Conservation (phyloP, 2,888 invertebrate species). For the Pseudococcus viburni region DNA sequence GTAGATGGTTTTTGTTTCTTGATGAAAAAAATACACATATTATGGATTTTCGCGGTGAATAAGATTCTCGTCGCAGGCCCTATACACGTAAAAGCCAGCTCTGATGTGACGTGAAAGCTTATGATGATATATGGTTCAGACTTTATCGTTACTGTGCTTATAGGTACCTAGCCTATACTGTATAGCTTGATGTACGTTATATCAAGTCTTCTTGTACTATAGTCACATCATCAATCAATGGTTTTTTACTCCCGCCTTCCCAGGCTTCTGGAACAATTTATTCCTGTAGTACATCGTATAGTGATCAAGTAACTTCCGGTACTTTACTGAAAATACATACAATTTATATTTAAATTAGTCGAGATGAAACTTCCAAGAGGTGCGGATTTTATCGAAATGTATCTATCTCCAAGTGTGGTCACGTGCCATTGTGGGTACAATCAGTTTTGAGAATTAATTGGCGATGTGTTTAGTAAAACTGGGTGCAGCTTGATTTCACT, state of each 20-base stretch:
- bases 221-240: constrained; percentile 61
- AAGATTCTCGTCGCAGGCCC: constrained; percentile 12
- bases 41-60: constrained; percentile 9
- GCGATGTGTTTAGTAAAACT: neutral
- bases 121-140: constrained; percentile 61
- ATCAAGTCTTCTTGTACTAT: constrained; percentile 54
- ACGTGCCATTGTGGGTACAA: too few relatives aligned
- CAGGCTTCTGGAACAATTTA: neutral
- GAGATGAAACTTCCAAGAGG: neutral
- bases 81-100: neutral
- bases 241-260: neutral
- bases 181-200: constrained; percentile 50
- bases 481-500: too few relatives aligned
- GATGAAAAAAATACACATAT: neutral
- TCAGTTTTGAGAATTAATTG: too few relatives aligned
- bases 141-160: constrained; percentile 8
- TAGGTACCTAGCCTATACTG: neutral
- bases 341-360: constrained; percentile 31
- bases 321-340: neutral
- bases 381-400: neutral
- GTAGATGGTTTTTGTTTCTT: neutral
- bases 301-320: constrained; percentile 13
- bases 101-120: constrained; percentile 59
- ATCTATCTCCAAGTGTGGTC: neutral
- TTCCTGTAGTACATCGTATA: constrained; percentile 1